Evolutionary conservation across 2,888 invertebrate species (phyloP), one percentile per base, ranked within the genome.

Genomic region (Oxytorus armatus): DNA sequence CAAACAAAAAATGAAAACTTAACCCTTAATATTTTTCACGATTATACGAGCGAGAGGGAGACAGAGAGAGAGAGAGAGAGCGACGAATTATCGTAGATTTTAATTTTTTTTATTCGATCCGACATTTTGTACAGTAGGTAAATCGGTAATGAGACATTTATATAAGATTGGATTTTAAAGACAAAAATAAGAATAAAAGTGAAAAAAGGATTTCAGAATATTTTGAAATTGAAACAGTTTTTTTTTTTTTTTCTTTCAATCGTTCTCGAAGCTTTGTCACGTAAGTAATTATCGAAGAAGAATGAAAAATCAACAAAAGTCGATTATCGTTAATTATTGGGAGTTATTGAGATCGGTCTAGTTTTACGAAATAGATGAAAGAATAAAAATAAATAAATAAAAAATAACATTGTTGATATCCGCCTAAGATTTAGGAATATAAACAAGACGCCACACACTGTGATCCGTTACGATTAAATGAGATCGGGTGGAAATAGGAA

Each of bases 361-460:
- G 86, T 88, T 87, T 87, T 86, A 82, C 79, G 76, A 63, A 8
- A 53, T 63, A 74, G 68, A 68, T 47, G 57, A 69, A 25, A 2
- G 29, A 18, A 55, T 11, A 18, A 69, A 69, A 69, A 25, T 7
- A 36, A 18, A 55, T 11, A 18, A 69, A 51, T 44, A 53, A 53
- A 16, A 11, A 29, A 53, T 39, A 44, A 42, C 70, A 84, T 83
- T 82, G 81, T 83, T 87, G 87, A 86, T 83, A 85, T 86, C 84
- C 82, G 87, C 87, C 87, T 88, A 87, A 87, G 82, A 83, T 82
- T 80, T 88, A 88, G 86, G 80, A 82, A 72, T 83, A 77, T 85
- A 72, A 75, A 68, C 10, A 51, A 14, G 29, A 63, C 70, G 74
- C 80, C 81, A 81, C 42, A 36, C 72, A 63, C 76, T 78, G 75